Evolutionary conservation across 2,113 vertebrate species (phyloP).

Genomic region (Varanus komodoensis): DNA sequence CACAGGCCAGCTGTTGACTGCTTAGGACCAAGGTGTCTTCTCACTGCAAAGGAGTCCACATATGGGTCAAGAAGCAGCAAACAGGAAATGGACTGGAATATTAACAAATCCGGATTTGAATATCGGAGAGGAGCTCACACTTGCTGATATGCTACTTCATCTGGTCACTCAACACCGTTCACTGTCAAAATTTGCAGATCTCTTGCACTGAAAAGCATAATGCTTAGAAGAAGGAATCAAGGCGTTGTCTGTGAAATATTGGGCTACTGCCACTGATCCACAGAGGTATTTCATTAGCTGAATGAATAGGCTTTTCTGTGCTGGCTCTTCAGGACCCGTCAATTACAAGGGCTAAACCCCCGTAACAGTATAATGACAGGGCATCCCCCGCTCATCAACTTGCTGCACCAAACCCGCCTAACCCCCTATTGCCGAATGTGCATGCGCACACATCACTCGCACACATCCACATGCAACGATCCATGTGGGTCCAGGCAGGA

Average conservation of each 20-base stretch:
- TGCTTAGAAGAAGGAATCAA: background rate
- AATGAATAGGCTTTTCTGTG: background rate
- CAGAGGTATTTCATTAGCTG: background rate
- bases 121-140: background rate
- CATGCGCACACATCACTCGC: too few relatives aligned
- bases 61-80: background rate
- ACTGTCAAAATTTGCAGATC: too few relatives aligned
- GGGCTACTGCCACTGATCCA: too few relatives aligned
- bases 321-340: background rate
- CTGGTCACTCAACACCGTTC: background rate
- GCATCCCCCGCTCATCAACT: background rate
- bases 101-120: too few relatives aligned
- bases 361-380: background rate
- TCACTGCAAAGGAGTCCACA: background rate
- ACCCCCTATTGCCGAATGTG: too few relatives aligned
- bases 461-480: too few relatives aligned
- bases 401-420: too few relatives aligned
- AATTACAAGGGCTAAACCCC: background rate
- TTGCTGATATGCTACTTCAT: background rate
- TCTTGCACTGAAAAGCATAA: background rate
- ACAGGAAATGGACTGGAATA: background rate
- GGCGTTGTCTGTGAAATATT: background rate
- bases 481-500: too few relatives aligned
- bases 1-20: background rate
- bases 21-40: background rate